Evolutionary conservation across 2,888 invertebrate genomes (phyloP), one percentile per base, ranked within the genome.

Genomic region (Timandra comae): DNA sequence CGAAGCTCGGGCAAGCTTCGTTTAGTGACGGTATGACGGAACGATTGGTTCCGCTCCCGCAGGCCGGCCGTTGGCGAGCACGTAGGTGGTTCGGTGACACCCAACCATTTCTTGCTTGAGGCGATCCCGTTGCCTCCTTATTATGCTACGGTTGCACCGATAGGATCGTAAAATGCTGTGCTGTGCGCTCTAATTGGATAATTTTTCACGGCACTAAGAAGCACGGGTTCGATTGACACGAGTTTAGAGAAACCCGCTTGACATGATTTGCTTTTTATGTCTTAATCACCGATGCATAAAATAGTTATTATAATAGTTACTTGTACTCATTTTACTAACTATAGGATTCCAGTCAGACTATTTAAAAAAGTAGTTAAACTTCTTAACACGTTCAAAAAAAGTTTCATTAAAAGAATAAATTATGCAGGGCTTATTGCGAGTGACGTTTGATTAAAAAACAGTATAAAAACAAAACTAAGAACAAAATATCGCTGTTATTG

Each of bases 41-140:
- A 56, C 72, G 63, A 84, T 85, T 71, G 65, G 82, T 76, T 76
- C 65, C 77, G 69, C 71, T 63, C 67, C 70, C 63, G 66, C 59
- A 50, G 61, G 55, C 63, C 49, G 46, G 50, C 50, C 50, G 46
- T 51, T 49, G 45, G 52, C 53, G 44, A 56, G 71, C 78, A 80
- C 82, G 81, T 81, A 80, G 81, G 78, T 75, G 72, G 73, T 62
- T 74, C 62, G 52, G 60, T 63, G 72, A 71, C 75, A 76, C 72
- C 72, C 74, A 72, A 70, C 57, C 55, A 62, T 70, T 79, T 76
- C 74, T 77, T 72, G 67, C 65, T 63, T 62, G 46, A 58, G 62
- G 57, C 69, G 72, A 71, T 72, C 63, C 68, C 68, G 74, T 78
- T 77, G 75, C 74, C 73, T 73, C 59, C 68, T 72, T 70, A 76